These are phyloP conservation scores for Cercopithecus mitis DNA, from an alignment of 2,797 vertebrate species.

Conservation along the genomic window DNA sequence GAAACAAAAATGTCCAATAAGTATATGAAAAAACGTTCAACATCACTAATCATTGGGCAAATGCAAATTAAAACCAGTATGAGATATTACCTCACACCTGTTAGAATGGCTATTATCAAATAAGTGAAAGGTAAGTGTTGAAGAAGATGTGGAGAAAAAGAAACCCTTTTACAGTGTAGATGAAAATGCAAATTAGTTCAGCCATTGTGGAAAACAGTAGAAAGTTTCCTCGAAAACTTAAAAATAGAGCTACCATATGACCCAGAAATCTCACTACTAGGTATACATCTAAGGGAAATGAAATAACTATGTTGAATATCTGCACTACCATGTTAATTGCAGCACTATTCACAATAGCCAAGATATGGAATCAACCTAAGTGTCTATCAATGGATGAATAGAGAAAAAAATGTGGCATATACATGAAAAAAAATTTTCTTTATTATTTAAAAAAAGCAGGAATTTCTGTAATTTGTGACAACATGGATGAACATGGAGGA, in stretches of 20 bases:
- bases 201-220: neutral
- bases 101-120: neutral
- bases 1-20: neutral
- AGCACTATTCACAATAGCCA: neutral
- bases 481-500: neutral
- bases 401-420: neutral
- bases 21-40: neutral
- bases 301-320: neutral
- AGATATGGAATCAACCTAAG: neutral
- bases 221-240: neutral
- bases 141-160: neutral
- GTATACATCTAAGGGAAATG: neutral
- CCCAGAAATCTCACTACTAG: neutral
- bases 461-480: neutral
- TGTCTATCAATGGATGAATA: neutral
- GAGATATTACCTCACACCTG: neutral
- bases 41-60: neutral
- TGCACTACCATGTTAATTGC: neutral
- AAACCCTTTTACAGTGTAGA: neutral
- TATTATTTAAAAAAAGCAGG: neutral
- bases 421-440: neutral
- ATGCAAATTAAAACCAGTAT: neutral
- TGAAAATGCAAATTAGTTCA: neutral
- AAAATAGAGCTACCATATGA: neutral
- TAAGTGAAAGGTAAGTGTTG: neutral